phyloP scores from a whole-genome alignment of 1,140 invertebrate species.

The Sinella curviseta region DNA sequence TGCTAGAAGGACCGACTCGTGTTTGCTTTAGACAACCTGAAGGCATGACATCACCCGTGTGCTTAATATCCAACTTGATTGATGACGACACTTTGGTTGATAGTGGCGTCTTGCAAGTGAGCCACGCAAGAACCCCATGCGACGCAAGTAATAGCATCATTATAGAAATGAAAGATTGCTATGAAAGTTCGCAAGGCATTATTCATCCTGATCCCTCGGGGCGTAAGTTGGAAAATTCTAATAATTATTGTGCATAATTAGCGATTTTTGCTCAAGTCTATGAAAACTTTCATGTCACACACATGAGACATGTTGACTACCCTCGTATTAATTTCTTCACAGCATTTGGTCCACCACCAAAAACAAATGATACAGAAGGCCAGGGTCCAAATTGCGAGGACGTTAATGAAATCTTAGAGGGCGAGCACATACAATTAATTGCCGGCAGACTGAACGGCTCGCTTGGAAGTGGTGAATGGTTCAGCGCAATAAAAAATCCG shows the following conservation, averaged over 20 bases:
- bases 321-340: too few species aligned
- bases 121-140: too few species aligned
- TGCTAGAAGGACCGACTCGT: too few species aligned
- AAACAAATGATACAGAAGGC: background rate
- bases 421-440: background rate
- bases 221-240: too few species aligned
- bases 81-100: background rate
- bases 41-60: background rate
- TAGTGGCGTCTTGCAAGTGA: background rate
- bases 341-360: too few species aligned
- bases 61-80: background rate
- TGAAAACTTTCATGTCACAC: too few species aligned
- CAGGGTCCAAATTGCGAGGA: background rate
- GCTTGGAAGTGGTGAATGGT: background rate
- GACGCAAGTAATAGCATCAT: too few species aligned
- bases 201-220: background rate
- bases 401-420: background rate
- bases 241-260: too few species aligned
- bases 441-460: background rate
- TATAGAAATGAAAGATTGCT: background rate
- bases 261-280: too few species aligned
- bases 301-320: too few species aligned
- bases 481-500: background rate
- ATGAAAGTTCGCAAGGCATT: background rate
- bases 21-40: too few species aligned